A percentile compares a stretch with the other conserved stretches of the same genome.
Evolutionary conservation across 2,113 vertebrate genomes (phyloP).

Genomic region (Setophaga coronata): DNA sequence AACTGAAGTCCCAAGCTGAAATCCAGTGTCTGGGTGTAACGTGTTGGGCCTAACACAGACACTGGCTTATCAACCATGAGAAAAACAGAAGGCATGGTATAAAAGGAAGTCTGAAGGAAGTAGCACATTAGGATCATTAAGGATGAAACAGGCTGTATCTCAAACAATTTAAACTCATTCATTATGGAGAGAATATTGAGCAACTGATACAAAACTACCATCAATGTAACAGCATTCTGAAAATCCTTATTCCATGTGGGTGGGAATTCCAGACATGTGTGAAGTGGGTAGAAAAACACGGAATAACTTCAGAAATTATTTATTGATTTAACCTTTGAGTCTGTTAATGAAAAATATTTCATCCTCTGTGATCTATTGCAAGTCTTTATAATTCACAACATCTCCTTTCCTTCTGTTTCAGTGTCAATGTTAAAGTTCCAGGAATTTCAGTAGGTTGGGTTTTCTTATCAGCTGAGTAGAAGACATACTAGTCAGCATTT

Average conservation of each 20-base stretch:
- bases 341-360: not conserved
- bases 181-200: not conserved
- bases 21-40: not conserved
- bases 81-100: not conserved
- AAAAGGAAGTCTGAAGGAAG: not conserved
- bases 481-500: not conserved
- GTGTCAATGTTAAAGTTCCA: not conserved
- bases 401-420: not conserved
- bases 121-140: not conserved
- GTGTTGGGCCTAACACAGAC: not conserved
- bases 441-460: not conserved
- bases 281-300: not conserved
- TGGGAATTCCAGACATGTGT: not conserved
- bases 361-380: not conserved
- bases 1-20: not conserved
- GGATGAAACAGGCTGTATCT: not conserved
- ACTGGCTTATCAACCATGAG: not conserved
- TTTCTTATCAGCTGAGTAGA: not conserved
- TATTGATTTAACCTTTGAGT: not conserved
- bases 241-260: not conserved
- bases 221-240: not conserved
- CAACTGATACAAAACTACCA: not conserved
- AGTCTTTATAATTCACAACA: not conserved
- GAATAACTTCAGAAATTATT: not conserved
- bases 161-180: not conserved